Evolutionary conservation across 2,113 vertebrate genomes (phyloP).

Genomic region (Nibea coibor): DNA sequence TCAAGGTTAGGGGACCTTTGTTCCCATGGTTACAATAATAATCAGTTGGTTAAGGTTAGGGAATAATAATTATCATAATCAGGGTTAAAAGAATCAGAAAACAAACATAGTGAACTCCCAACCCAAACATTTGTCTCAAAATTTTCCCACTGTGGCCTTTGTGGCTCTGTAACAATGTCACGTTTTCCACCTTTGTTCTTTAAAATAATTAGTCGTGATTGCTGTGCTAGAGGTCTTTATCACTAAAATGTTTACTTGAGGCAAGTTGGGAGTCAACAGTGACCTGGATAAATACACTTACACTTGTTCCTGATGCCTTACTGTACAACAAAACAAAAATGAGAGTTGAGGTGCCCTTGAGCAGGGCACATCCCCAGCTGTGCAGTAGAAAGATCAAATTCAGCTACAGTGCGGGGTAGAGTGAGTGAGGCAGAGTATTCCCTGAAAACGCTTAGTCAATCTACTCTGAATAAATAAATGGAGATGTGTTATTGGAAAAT

Average conservation of each 20-base stretch:
- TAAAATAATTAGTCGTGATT: too few relatives aligned
- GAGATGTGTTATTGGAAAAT: conserved; percentile 17
- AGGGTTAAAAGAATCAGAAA: too few relatives aligned
- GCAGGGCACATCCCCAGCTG: not conserved
- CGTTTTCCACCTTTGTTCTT: too few relatives aligned
- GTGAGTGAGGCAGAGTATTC: not conserved
- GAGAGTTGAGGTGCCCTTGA: not conserved
- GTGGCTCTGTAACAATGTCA: too few relatives aligned
- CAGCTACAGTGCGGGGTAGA: not conserved
- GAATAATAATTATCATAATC: too few relatives aligned
- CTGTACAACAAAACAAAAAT: not conserved
- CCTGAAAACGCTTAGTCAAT: not conserved
- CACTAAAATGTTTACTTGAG: not conserved
- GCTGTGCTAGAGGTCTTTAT: too few relatives aligned
- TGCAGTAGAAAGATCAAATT: not conserved
- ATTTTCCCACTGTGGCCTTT: too few relatives aligned
- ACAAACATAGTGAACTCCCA: too few relatives aligned
- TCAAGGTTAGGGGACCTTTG: too few relatives aligned
- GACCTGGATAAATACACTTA: not conserved
- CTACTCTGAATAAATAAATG: conserved; percentile 20
- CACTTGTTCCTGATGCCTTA: not conserved
- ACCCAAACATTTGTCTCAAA: too few relatives aligned
- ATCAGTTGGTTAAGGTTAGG: too few relatives aligned
- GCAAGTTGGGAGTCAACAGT: not conserved
- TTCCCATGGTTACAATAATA: too few relatives aligned